Evolutionary conservation across 2,888 invertebrate genomes (phyloP).

Genomic region (Brachypterus glaber): DNA sequence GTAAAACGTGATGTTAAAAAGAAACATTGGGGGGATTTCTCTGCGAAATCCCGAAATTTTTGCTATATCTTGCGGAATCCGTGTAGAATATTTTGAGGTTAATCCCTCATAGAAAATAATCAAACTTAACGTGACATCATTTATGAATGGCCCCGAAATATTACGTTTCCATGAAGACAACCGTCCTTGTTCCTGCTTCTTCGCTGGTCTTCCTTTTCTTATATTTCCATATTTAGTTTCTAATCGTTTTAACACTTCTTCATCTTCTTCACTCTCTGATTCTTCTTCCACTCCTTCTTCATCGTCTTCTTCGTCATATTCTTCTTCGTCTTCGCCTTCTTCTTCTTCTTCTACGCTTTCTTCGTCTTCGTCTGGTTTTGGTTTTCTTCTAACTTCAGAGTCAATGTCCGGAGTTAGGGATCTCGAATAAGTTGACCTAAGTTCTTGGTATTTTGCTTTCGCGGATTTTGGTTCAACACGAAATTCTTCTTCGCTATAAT

Average conservation of each 20-base stretch:
- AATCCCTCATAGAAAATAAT: too few relatives aligned
- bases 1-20: too few relatives aligned
- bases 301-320: slow-evolving; percentile 35
- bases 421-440: slow-evolving; percentile 34
- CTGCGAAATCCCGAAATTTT: too few relatives aligned
- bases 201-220: slow-evolving; percentile 33
- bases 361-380: slow-evolving; percentile 22
- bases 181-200: slow-evolving; percentile 37
- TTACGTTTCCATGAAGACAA: slow-evolving; percentile 39
- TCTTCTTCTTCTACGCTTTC: slow-evolving; percentile 31
- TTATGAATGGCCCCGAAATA: too few relatives aligned
- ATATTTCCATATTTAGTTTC: slow-evolving; percentile 67
- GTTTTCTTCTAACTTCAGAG: not conserved
- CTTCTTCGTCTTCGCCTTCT: slow-evolving; percentile 29
- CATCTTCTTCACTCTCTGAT: slow-evolving; percentile 54
- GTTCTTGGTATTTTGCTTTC: slow-evolving; percentile 35
- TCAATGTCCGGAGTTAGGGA: slow-evolving; percentile 32
- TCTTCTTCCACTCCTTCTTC: slow-evolving; percentile 42
- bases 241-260: slow-evolving; percentile 56
- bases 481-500: slow-evolving; percentile 32
- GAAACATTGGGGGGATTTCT: too few relatives aligned
- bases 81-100: too few relatives aligned
- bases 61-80: too few relatives aligned
- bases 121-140: too few relatives aligned
- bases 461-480: slow-evolving; percentile 22